Percentiles rank a stretch among this genome's conserved stretches.
These are phyloP conservation scores for Nannoperca obscura DNA, from an alignment of 2,797 vertebrate species.

Conservation along the genomic window DNA sequence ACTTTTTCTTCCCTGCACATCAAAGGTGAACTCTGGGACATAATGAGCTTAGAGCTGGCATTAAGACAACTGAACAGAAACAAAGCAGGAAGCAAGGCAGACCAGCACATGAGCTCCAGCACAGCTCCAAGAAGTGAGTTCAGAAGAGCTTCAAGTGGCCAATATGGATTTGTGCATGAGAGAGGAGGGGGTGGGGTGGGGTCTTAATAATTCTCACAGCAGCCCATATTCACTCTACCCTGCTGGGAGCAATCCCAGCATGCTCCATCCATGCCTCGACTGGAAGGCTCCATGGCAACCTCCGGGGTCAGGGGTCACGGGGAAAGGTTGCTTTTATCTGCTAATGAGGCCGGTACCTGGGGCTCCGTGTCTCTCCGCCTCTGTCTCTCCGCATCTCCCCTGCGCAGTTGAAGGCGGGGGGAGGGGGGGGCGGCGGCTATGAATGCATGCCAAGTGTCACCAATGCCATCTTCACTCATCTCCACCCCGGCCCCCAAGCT, in stretches of 20 bases:
- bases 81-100: conserved; percentile 56
- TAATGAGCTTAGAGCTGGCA: conserved; percentile 71
- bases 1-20: conserved; percentile 54
- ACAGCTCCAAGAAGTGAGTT: conserved; percentile 41
- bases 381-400: conserved; percentile 64
- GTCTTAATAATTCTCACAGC: conserved; percentile 73
- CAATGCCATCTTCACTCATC: conserved; percentile 82
- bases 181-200: conserved; percentile 1
- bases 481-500: conserved; percentile 25
- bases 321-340: conserved; percentile 89
- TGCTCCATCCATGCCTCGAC: conserved; percentile 74
- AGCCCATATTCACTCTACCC: conserved; percentile 67
- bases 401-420: conserved; percentile 29
- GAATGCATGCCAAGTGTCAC: conserved; percentile 80
- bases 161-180: conserved; percentile 59
- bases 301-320: conserved; percentile 78
- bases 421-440: conserved; percentile 35
- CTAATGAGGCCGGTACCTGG: conserved; percentile 88
- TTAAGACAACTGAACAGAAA: conserved; percentile 63
- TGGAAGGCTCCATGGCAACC: conserved; percentile 86
- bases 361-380: conserved; percentile 76
- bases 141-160: conserved; percentile 46
- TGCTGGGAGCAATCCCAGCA: conserved; percentile 77
- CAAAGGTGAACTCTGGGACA: conserved; percentile 54
- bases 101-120: conserved; percentile 53